Base-by-base conservation (phyloP, 2,113 vertebrate genomes). In the Melanerpes formicivorus region DNA sequence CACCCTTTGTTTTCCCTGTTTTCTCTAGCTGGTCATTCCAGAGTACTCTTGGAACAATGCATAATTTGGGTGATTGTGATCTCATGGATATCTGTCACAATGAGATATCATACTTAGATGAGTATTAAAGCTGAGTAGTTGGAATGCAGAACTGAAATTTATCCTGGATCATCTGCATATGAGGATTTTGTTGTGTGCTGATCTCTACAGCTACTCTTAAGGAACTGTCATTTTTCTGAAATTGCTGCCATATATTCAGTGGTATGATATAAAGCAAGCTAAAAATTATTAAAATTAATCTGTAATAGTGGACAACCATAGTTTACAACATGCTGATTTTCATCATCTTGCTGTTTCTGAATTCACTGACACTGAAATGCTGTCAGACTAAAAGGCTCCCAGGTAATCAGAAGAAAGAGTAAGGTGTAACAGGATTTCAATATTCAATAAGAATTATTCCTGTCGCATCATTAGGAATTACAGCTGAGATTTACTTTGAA, bases 271-370 rank as follows among this genome's bases (percentile, higher is more conserved):
- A 71, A 88, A 67, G 18, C 5, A 86, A 78, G 14, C 2, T 67
- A 58, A 64, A 95, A 75, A 88, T 78, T 80, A 88, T 78, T 88
- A 94, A 86, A 78, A 93, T 62, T 88, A 75, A 84, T 65, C 62
- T 44, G 40, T 11, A 84, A 50, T 50, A 78, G 26, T 17, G 42
- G 58, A 81, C 8, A 29, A n/a, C 25, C 69, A 21, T 29, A 40
- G 11, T 71, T 79, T 65, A 88, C 18, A 15, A 27, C 32, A 54
- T 22, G 44, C 30, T 80, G 26, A 30, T 75, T 88, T 77, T 88
- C 26, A 80, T 84, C 15, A 44, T n/a, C 54, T 71, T 82, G 21
- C 4, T 80, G 16, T 54, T 93, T 77, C 46, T 74, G 58, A 52
- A 56, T 58, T 14, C 6, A 52, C 32, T 56, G 8, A 40, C 18